Evolutionary conservation across 1,140 invertebrate genomes (phyloP), one percentile per base, ranked within the genome.

Genomic region (Lethrus apterus): DNA sequence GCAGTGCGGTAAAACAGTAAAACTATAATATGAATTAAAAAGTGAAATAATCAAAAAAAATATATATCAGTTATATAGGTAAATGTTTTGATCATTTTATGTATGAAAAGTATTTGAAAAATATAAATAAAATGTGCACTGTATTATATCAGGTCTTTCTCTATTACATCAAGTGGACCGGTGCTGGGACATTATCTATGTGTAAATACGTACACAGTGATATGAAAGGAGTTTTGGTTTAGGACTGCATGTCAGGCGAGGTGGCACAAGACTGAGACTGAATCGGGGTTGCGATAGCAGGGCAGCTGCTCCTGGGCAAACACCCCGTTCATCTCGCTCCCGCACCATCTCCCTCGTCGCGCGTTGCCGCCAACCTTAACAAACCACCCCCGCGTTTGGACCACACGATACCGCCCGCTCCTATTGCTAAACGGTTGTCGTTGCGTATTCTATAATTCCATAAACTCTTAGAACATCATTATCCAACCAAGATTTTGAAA

Each of bases 241-340:
- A 50, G 31, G 36, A 42, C 51, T 49, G 47, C 46, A 44, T 56
- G 29, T 54, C 40, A 42, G 26, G 23, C 30, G 50, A 48, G 52
- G 44, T 52, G 50, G 56, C 51, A 54, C 49, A 56, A 56, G 49
- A 58, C 56, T 58, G 40, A 46, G 44, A 32, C 33, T 35, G 11
- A 41, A 49, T 43, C 40, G 47, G 47, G 46, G 48, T 49, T 44
- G 46, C 46, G 45, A 40, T 38, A 46, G 35, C 24, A 31, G 42
- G 51, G 51, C 44, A 53, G 51, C 51, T 53, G 47, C 47, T 53
- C 51, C 51, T 53, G 51, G 51, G 51, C 51, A 53, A 53, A 48
- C 42, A 43, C 35, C 44, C 36, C 43, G 44, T 41, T 21, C 31
- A 20, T 42, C 43, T 50, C 38, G 23, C 43, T 50, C 40, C 34